These are phyloP conservation scores for Drosophila navojoa DNA, from an alignment of 1,140 invertebrate genomes.

Conservation along the genomic window DNA sequence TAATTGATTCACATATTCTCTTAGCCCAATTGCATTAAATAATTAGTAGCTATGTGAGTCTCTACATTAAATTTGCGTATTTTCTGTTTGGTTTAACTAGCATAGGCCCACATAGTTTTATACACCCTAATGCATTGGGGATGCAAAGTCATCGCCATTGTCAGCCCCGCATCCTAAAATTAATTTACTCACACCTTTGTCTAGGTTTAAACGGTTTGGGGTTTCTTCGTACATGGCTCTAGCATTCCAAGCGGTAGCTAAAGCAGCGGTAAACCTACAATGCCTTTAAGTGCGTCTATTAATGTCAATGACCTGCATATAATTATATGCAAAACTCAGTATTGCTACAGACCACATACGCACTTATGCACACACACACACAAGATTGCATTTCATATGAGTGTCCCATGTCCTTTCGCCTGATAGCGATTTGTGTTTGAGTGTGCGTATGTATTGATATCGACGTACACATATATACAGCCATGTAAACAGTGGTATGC, in stretches of 20 bases:
- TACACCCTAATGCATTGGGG: not conserved
- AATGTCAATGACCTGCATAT: slow-evolving; percentile 82
- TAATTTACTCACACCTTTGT: slow-evolving; percentile 21
- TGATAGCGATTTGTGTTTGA: slow-evolving; percentile 53
- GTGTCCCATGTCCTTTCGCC: slow-evolving; percentile 66
- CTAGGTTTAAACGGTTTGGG: slow-evolving; percentile 8
- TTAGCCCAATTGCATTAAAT: not conserved
- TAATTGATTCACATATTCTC: not conserved
- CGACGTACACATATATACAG: not conserved
- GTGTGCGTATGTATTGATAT: slow-evolving; percentile 13
- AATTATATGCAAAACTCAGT: slow-evolving; percentile 76
- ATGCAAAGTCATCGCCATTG: slow-evolving; percentile 26
- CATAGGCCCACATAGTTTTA: not conserved
- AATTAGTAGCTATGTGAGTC: not conserved
- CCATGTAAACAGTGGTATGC: slow-evolving; percentile 13
- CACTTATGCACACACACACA: slow-evolving; percentile 29
- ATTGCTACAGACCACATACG: slow-evolving; percentile 49
- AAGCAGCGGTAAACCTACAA: slow-evolving; percentile 7
- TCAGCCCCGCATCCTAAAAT: slow-evolving; percentile 10
- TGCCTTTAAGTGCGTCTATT: slow-evolving; percentile 38
- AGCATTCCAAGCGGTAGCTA: slow-evolving; percentile 5
- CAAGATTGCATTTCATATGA: slow-evolving; percentile 62
- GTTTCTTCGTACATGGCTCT: slow-evolving; percentile 34
- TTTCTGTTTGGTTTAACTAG: not conserved
- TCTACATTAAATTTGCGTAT: not conserved